Evolutionary conservation across 2,797 vertebrate species (phyloP).

Genomic region (Babyrousa celebensis): DNA sequence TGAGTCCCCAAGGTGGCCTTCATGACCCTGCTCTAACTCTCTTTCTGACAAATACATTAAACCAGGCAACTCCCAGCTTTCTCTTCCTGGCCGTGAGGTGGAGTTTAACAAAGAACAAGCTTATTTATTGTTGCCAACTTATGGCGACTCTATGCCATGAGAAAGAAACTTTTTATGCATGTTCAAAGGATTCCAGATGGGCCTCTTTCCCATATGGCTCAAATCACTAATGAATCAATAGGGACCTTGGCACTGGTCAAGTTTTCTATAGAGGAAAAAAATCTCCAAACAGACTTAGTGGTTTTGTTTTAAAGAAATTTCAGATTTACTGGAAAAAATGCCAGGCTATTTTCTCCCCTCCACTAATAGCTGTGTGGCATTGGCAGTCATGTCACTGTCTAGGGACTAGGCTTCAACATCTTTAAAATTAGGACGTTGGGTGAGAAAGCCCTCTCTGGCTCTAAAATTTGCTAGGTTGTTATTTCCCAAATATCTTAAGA

Average conservation of each 20-base stretch:
- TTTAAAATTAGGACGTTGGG: background rate
- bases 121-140: background rate
- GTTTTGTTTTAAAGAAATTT: background rate
- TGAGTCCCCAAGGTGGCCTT: background rate
- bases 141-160: background rate
- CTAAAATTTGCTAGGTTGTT: background rate
- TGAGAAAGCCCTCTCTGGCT: background rate
- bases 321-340: background rate
- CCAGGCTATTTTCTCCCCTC: background rate
- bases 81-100: background rate
- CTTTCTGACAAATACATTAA: background rate
- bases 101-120: background rate
- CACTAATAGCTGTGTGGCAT: background rate
- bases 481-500: constrained; percentile 52
- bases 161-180: background rate
- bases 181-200: background rate
- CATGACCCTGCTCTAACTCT: background rate
- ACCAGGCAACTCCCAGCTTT: background rate
- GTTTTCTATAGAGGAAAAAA: constrained; percentile 53
- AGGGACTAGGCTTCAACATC: background rate
- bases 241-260: background rate
- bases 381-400: background rate
- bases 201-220: background rate
- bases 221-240: background rate
- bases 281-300: background rate